Base-by-base conservation (phyloP, 2,113 vertebrate species). In the Lophochroa leadbeateri region DNA sequence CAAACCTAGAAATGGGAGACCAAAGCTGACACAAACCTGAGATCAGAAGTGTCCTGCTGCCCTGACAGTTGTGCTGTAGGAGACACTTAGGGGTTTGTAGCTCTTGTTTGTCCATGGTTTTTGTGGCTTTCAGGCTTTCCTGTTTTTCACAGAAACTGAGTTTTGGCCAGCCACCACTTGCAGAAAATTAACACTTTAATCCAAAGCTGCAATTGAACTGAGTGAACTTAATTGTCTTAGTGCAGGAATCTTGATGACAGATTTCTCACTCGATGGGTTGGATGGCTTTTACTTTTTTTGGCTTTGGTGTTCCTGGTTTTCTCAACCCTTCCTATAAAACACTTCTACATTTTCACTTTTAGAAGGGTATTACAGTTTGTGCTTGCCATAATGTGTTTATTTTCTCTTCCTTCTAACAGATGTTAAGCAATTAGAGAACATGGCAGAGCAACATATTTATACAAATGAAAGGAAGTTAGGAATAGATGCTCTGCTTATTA, bases 391-490 rank as follows among this genome's bases (percentile, higher is more conserved):
- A 95, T 82, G 86, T 97, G 96, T 96, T 96, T 97, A 92, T 97
- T 96, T 96, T 94, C 94, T 70, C 86, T 96, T 94, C 92, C 91
- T 85, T 85, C 82, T 87, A 95, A 63, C 95, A 94, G 95, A 97
- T 97, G 95, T 94, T 97, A 67, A 95, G 94, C 94, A 94, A 97
- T 97, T 97, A 95, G 94, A 80, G 90, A 95, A 95, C 82, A 79
- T 91, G 92, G 92, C 96, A 96, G 92, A 95, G 91, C 95, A 90
- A 85, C 63, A 55, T 95, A 94, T 96, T 97, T 95, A 92, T 95
- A 89, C 96, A 95, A 96, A 95, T 95, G 96, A 90, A 96, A 96
- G 96, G 97, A 95, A 97, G 92, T 76, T 61, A 72, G 94, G 80
- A 89, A 70, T 88, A 85, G 93, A 84, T 86, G 90, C 75, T 90